Evolutionary conservation across 2,797 vertebrate species (phyloP), one percentile per base, ranked within the genome.

Genomic region (Syncerus caffer): DNA sequence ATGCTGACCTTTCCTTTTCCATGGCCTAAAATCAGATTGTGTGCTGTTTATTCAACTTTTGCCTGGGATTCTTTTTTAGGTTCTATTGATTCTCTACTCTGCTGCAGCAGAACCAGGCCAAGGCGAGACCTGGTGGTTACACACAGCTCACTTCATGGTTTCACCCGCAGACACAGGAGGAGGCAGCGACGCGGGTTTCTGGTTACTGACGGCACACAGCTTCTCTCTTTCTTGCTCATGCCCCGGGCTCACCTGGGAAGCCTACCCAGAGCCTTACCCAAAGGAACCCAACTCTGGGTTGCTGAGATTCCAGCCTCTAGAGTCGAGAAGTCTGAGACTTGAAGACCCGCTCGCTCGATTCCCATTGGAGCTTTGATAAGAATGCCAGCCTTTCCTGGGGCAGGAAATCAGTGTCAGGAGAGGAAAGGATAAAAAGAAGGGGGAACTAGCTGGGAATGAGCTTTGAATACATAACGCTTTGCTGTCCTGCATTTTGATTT

Each of bases 1-100:
- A 15, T 89, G 85, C 94, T 91, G 95, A 94, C 50, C 60, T 93
- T 90, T 71, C 50, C 4, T 82, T 93, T 96, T 95, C 85, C 60
- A 38, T 64, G 51, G 16, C 85, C 95, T 97, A 86, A 96, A 96
- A 97, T 95, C 90, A 96, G 82, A 89, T 23, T 6, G 0, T 34
- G 13, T 45, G 21, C 13, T 64, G 60, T 96, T 97, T 83, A 85
- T 45, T 92, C 74, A 78, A 51, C n/a, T 92, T 89, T 78, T 42
- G 25, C 71, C 53, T 51, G 51, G 62, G n/a, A 38, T 74, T 34
- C 57, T 45, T 19, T 88, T 50, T 80, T 71, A 71, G 45, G 42
- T 29, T 74, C 6, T 45, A 58, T 47, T 50, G 89, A 79, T 92
- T 96, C 71, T 31, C 50, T 38, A 14, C 57, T 74, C 57, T 88